A percentile compares a stretch with the other conserved stretches of the same genome.
phyloP scores from a whole-genome alignment of 2,888 invertebrate genomes.

The Eristalis tenax region DNA sequence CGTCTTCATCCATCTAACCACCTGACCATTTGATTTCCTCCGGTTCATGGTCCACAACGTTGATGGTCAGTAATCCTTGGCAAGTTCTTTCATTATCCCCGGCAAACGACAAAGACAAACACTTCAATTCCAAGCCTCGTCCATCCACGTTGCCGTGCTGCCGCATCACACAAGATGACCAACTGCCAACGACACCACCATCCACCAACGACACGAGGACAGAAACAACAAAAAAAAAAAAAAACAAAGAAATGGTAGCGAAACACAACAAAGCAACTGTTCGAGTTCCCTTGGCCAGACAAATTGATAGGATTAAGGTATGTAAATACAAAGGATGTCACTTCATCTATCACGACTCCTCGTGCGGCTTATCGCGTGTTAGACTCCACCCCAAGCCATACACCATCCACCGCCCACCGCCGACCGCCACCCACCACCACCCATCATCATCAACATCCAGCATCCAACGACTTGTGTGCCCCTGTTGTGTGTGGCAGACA shows the following conservation, averaged over 20 bases:
- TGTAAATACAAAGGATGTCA: slow-evolving; percentile 67
- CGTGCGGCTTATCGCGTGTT: slow-evolving; percentile 64
- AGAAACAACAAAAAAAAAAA: neutral
- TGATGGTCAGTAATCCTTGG: neutral
- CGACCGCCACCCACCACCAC: neutral
- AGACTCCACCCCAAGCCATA: slow-evolving; percentile 13
- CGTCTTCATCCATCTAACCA: neutral
- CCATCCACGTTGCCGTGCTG: neutral
- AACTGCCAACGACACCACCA: slow-evolving; percentile 21
- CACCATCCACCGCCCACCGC: neutral
- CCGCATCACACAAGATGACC: slow-evolving; percentile 34
- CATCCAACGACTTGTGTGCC: slow-evolving; percentile 21
- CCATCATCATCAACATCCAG: too few relatives aligned
- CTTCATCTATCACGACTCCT: slow-evolving; percentile 60
- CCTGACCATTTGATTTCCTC: neutral
- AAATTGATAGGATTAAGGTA: slow-evolving; percentile 70
- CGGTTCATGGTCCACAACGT: neutral
- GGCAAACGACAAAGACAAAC: slow-evolving; percentile 25
- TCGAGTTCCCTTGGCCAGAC: slow-evolving; percentile 64
- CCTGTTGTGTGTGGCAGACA: neutral
- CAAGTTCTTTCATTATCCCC: slow-evolving; percentile 7
- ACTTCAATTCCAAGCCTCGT: slow-evolving; percentile 1
- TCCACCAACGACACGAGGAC: neutral
- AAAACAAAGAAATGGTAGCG: neutral
- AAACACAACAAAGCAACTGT: slow-evolving; percentile 53